Percentiles rank a stretch among this genome's conserved stretches.
These are phyloP conservation scores for Branchellion lobata DNA, from an alignment of 2,888 invertebrate genomes.

Conservation along the genomic window DNA sequence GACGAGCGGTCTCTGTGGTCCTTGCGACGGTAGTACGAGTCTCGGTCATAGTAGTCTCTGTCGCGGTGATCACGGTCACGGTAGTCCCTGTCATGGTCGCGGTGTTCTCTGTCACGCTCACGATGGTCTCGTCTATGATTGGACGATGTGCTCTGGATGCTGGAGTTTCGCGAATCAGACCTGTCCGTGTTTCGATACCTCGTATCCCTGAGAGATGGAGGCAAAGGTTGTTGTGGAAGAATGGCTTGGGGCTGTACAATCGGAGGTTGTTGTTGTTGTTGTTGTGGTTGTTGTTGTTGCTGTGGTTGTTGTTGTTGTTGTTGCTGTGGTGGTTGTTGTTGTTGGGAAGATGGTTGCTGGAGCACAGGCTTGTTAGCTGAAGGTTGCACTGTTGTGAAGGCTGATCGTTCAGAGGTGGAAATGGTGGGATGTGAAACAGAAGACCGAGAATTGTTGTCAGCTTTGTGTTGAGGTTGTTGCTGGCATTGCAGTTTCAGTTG, in stretches of 20 bases:
- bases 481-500: neutral
- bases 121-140: neutral
- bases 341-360: neutral
- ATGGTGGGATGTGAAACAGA: neutral
- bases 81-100: neutral
- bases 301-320: neutral
- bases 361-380: neutral
- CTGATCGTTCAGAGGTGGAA: slow-evolving; percentile 7
- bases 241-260: neutral
- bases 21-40: neutral
- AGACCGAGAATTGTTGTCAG: neutral
- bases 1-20: neutral
- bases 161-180: neutral
- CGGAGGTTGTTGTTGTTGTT: neutral
- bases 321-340: neutral
- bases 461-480: slow-evolving; percentile 4
- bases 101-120: neutral
- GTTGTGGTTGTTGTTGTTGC: neutral
- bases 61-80: neutral
- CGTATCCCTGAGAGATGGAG: neutral
- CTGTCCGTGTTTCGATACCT: neutral
- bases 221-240: neutral
- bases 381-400: slow-evolving; percentile 26
- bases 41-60: neutral
- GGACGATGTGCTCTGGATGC: neutral